phyloP scores from a whole-genome alignment of 2,113 vertebrate species.

The Scatophagus argus region DNA sequence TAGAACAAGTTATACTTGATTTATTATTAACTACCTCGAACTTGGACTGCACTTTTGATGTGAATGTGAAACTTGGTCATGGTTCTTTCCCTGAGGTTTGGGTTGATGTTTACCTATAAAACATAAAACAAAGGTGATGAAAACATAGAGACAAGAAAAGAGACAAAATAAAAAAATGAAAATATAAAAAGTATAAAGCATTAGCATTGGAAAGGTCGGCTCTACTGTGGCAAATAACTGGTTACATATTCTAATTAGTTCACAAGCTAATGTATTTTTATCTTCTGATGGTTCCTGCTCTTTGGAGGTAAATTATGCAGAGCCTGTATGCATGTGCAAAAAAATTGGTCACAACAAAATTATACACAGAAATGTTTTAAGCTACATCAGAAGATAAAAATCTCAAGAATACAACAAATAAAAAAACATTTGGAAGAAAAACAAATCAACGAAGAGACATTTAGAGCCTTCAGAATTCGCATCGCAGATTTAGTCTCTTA shows the following conservation, averaged over 20 bases:
- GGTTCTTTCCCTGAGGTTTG: conserved; percentile 83
- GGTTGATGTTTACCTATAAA: conserved; percentile 79
- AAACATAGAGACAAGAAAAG: conserved; percentile 5
- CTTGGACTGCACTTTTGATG: conserved; percentile 85
- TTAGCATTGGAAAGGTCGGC: not conserved
- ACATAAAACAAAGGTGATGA: conserved; percentile 26
- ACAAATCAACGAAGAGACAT: not conserved
- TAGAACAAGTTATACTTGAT: not conserved
- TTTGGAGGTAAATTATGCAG: no score
- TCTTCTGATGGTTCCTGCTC: conserved; percentile 7
- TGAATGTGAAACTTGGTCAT: conserved; percentile 80
- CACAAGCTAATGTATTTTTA: conserved; percentile 16
- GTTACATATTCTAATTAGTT: not conserved
- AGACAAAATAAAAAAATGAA: not conserved
- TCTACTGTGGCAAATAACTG: not conserved
- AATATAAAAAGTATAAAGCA: not conserved
- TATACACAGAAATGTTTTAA: not conserved
- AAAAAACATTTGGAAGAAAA: not conserved
- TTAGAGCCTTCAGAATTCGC: not conserved
- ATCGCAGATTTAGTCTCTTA: conserved; percentile 6
- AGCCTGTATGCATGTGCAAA: no score
- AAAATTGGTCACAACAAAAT: no score
- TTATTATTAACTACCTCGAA: conserved; percentile 72
- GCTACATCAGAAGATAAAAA: conserved; percentile 9
- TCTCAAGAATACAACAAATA: conserved; percentile 7